Percentiles rank a stretch among this genome's conserved stretches.
Evolutionary conservation across 2,113 vertebrate species (phyloP).

Genomic region (Crocuta crocuta): DNA sequence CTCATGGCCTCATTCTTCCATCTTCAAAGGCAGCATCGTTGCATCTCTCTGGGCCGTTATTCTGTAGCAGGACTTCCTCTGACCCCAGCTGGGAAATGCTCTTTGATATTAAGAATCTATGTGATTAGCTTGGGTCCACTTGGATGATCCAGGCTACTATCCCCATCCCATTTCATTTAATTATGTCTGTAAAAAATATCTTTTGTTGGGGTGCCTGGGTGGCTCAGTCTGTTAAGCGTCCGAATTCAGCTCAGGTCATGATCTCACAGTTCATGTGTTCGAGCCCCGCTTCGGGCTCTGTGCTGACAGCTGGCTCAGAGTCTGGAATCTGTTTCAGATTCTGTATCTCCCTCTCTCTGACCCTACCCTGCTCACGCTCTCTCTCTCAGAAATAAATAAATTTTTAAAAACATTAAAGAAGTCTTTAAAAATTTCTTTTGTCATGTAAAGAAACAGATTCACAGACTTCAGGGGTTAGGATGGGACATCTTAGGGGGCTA

Average conservation of each 20-base stretch:
- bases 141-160: background rate
- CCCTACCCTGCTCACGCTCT: too few relatives aligned
- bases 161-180: background rate
- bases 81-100: background rate
- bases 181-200: background rate
- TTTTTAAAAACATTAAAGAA: too few relatives aligned
- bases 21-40: background rate
- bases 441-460: background rate
- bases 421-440: background rate
- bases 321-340: too few relatives aligned
- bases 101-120: background rate
- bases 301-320: too few relatives aligned
- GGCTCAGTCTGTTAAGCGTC: too few relatives aligned
- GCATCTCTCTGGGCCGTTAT: background rate
- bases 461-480: background rate
- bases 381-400: too few relatives aligned
- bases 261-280: too few relatives aligned
- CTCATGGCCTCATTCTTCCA: background rate
- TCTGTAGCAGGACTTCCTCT: background rate
- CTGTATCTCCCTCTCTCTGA: too few relatives aligned
- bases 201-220: too few relatives aligned
- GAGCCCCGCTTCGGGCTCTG: too few relatives aligned
- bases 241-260: too few relatives aligned
- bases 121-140: background rate
- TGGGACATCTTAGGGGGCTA: background rate